phyloP scores from a whole-genome alignment of 1,140 invertebrate species.

The Oscheius sp. region DNA sequence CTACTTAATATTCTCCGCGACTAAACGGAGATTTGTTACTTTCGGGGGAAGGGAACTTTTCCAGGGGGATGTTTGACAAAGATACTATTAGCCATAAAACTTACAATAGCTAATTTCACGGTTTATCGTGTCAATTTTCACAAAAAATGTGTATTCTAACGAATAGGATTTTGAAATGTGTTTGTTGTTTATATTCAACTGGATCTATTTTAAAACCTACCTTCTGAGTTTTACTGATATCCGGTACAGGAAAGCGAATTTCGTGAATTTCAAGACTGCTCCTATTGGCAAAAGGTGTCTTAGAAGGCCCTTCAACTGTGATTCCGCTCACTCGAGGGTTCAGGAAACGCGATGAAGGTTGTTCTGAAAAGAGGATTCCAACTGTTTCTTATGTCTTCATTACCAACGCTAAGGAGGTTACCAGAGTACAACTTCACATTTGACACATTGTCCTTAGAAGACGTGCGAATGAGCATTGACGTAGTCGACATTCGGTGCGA shows the following conservation, averaged over 20 bases:
- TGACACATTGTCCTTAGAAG: background rate
- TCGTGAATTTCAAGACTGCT: slow-evolving; percentile 1
- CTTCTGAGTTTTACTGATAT: background rate
- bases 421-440: slow-evolving; percentile 17
- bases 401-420: slow-evolving; percentile 15
- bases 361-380: background rate
- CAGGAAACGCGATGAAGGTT: background rate
- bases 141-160: background rate
- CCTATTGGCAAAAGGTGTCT: background rate
- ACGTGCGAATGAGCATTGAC: slow-evolving; percentile 15
- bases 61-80: too few species aligned
- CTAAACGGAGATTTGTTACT: too few species aligned
- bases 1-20: too few species aligned
- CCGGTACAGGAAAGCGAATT: background rate
- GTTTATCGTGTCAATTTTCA: too few species aligned
- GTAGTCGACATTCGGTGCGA: slow-evolving; percentile 27
- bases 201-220: background rate
- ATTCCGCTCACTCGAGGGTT: background rate
- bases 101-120: too few species aligned
- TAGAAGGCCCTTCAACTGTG: background rate
- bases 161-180: slow-evolving; percentile 6
- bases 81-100: too few species aligned
- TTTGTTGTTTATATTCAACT: too few species aligned
- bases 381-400: background rate
- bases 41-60: too few species aligned